Conservation (phyloP, 1,140 invertebrate species). For the Drosophila biarmipes region DNA sequence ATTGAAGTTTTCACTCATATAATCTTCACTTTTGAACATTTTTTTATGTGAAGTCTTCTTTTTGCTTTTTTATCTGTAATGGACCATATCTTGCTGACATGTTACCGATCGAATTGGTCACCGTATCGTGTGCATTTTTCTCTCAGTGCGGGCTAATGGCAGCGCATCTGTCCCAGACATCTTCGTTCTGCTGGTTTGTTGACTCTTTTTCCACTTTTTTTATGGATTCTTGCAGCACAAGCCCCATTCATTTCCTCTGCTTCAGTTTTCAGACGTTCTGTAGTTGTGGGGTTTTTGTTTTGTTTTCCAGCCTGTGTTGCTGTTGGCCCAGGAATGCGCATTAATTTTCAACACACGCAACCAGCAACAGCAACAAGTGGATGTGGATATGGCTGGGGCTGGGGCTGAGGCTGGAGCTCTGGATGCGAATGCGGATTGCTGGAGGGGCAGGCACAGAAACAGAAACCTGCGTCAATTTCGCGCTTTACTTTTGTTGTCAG, state of each 20-base stretch:
- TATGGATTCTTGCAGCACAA: conserved; percentile 18
- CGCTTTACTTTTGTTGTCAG: conserved; percentile 83
- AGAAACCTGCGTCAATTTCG: conserved; percentile 81
- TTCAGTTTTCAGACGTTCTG: conserved; percentile 8
- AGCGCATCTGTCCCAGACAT: conserved; percentile 10
- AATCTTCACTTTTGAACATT: neutral
- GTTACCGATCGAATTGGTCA: neutral
- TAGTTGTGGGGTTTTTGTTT: neutral
- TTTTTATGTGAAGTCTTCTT: neutral
- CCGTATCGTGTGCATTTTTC: neutral
- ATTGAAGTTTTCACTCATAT: too few relatives aligned
- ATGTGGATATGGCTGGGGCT: conserved; percentile 1
- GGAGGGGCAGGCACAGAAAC: conserved; percentile 40
- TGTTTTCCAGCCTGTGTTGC: conserved; percentile 11
- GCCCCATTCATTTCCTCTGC: conserved; percentile 30
- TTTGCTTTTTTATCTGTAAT: too few relatives aligned
- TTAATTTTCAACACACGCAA: conserved; percentile 54
- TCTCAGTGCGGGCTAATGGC: conserved; percentile 8
- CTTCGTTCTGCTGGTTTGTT: conserved; percentile 5
- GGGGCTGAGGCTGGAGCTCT: too few relatives aligned
- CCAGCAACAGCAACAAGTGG: conserved; percentile 33
- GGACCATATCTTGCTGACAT: neutral
- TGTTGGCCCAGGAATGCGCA: conserved; percentile 40
- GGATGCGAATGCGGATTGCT: conserved; percentile 4
- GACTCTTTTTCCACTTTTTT: conserved; percentile 2